Conservation (phyloP, 2,113 vertebrate genomes). For the Ictalurus furcatus region DNA sequence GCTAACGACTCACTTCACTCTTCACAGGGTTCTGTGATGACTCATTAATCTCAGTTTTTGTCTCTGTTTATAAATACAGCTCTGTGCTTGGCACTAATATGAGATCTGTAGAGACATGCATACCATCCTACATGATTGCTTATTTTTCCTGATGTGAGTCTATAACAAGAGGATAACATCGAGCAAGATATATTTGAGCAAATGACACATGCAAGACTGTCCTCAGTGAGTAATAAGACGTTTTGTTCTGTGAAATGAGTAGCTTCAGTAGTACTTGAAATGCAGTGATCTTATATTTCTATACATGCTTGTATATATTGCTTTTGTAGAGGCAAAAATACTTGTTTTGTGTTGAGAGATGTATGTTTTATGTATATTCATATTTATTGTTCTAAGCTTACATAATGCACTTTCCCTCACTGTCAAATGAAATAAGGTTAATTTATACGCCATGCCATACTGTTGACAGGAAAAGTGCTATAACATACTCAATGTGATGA, state of each 20-base stretch:
- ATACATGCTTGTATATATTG: not conserved
- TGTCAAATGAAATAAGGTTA: not conserved
- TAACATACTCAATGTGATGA: too few species aligned
- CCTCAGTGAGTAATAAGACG: conserved; percentile 1
- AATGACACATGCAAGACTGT: conserved; percentile 16
- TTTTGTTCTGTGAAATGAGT: not conserved
- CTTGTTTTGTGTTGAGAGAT: not conserved
- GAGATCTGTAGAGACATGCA: conserved; percentile 55
- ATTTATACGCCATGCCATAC: not conserved
- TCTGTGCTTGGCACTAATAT: conserved; percentile 58
- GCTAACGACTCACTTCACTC: conserved; percentile 47
- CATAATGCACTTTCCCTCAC: not conserved
- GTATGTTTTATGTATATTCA: not conserved
- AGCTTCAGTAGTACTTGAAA: not conserved
- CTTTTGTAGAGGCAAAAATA: not conserved
- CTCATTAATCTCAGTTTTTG: conserved; percentile 64
- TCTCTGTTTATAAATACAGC: conserved; percentile 58
- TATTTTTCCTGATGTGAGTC: conserved; percentile 38
- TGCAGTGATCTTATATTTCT: not conserved
- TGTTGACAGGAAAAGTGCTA: not conserved
- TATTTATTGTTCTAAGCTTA: not conserved
- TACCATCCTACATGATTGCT: conserved; percentile 51
- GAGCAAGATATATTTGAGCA: conserved; percentile 6
- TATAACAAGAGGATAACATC: conserved; percentile 15
- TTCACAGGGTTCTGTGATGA: conserved; percentile 50